Base-by-base conservation (phyloP, 2,888 invertebrate species). In the Acronicta alni region DNA sequence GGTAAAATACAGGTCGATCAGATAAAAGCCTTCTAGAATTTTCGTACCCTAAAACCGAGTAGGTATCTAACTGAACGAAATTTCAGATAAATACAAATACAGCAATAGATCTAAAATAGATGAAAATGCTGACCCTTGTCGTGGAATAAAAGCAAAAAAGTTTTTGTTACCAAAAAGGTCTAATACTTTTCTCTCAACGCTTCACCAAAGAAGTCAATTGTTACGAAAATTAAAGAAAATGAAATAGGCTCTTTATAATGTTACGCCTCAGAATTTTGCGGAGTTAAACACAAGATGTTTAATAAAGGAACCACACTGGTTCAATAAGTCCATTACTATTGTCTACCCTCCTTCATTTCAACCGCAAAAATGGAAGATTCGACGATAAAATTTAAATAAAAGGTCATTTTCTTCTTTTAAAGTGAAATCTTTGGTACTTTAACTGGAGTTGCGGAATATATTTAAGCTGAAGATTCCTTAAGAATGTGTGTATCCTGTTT, bases 361-460 rank as follows among this genome's bases (percentile, higher is more conserved):
- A 66, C 75, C 77, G 69, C 75, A 55, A 71, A 72, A 80, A 79
- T 77, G 78, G 77, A 75, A 77, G 77, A 84, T 82, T 77, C 74
- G 59, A 66, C 77, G 69, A 84, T 87, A 83, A 85, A 83, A 87
- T 87, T 86, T 85, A 79, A 86, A 87, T 86, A 85, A 85, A n/a
- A 80, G 77, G 73, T 76, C 80, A 81, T 84, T 80, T 80, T 75
- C 74, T 76, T 76, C 79, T 81, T 76, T 76, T 72, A 74, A 84
- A 83, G 65, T 75, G 53, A 73, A 79, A 79, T 77, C 80, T 75
- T 72, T 49, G 67, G 62, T 42, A 41, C 45, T 57, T 55, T 62
- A 26, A 62, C 35, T 41, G 60, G 56, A 62, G 55, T 66, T 71
- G 56, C 48, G 54, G 61, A 61, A 73, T 73, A 59, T 60, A 51